These are phyloP conservation scores for Zosterops pallidus DNA, from an alignment of 2,113 vertebrate genomes.

Conservation along the genomic window DNA sequence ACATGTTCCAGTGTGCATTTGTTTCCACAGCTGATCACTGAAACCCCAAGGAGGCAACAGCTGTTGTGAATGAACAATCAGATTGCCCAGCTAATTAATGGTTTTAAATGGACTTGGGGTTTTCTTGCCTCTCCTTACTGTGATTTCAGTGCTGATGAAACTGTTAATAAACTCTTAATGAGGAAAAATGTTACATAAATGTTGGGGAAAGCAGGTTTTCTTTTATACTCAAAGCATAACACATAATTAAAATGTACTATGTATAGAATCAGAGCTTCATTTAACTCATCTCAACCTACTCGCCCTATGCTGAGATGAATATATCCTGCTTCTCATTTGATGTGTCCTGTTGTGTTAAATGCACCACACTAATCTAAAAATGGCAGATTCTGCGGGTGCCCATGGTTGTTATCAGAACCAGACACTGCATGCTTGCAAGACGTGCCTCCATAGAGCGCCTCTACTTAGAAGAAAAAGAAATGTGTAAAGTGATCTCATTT, in stretches of 20 bases:
- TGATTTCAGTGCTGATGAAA: not conserved
- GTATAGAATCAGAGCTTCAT: not conserved
- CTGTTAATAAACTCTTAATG: constrained; percentile 8
- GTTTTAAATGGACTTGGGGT: not conserved
- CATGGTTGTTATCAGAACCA: not conserved
- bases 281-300: not conserved
- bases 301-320: not conserved
- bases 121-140: not conserved
- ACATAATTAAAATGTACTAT: not conserved
- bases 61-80: not conserved
- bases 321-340: not conserved
- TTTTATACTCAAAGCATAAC: not conserved
- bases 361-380: not conserved
- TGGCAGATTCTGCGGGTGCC: not conserved
- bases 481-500: not conserved
- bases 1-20: not conserved
- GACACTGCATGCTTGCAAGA: not conserved
- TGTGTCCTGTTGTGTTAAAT: not conserved
- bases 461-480: not conserved
- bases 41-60: not conserved
- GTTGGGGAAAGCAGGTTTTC: not conserved
- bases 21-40: not conserved
- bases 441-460: not conserved
- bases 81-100: not conserved
- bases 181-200: not conserved